Evolutionary conservation across 2,113 vertebrate genomes (phyloP).

Genomic region (Antennarius striatus): DNA sequence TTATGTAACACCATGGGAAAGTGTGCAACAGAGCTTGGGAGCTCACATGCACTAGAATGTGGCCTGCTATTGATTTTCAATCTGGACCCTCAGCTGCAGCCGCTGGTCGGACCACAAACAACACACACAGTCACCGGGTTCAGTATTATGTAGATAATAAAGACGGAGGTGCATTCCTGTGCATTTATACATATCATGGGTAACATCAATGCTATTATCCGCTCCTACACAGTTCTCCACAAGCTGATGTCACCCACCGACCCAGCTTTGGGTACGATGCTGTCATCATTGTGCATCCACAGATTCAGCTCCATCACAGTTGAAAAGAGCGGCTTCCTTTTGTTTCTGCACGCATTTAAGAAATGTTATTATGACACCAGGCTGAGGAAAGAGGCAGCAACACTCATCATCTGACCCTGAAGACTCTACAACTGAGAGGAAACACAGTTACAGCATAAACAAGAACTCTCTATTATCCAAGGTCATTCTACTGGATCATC

Average conservation of each 20-base stretch:
- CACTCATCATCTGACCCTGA: constrained; percentile 33
- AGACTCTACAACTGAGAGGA: constrained; percentile 5
- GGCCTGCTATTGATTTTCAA: constrained; percentile 63
- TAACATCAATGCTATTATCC: too few species aligned
- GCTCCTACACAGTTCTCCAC: too few species aligned
- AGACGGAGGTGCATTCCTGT: too few species aligned
- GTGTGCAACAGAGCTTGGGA: constrained; percentile 10
- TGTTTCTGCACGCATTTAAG: constrained; percentile 59
- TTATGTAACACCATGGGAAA: constrained; percentile 43
- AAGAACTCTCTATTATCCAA: constrained; percentile 1
- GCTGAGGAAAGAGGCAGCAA: constrained; percentile 17
- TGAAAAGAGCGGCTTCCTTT: constrained; percentile 52
- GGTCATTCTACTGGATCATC: not conserved
- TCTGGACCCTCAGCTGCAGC: constrained; percentile 35
- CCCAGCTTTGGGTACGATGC: too few species aligned
- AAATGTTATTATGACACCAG: constrained; percentile 55
- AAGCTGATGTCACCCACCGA: too few species aligned
- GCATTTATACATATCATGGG: too few species aligned
- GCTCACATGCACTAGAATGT: constrained; percentile 40
- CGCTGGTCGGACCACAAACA: constrained; percentile 20
- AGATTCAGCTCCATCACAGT: constrained; percentile 29
- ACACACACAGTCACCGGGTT: not conserved
- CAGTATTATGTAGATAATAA: too few species aligned
- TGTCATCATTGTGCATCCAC: constrained; percentile 2
- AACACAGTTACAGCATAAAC: constrained; percentile 6